Percentiles rank a stretch among this genome's conserved stretches.
Evolutionary conservation across 2,113 vertebrate genomes (phyloP).

Genomic region (Ploceus nigricollis): DNA sequence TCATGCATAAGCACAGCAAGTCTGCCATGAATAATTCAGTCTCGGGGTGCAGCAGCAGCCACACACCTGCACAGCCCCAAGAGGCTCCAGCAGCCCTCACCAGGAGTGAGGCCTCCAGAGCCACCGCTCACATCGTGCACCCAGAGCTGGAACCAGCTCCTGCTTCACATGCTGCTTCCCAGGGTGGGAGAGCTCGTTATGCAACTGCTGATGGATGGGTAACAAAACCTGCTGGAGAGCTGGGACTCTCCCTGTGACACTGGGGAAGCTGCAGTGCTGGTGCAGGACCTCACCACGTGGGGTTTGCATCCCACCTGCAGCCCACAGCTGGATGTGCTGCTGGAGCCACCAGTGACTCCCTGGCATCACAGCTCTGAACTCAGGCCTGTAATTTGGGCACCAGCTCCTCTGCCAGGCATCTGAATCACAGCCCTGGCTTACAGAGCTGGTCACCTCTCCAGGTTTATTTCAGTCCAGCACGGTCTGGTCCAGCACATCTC

Average conservation of each 20-base stretch:
- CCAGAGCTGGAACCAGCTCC: neutral
- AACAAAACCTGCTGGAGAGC: neutral
- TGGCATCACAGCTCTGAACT: neutral
- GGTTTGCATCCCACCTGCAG: neutral
- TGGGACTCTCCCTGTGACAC: rapidly evolving
- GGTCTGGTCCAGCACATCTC: neutral
- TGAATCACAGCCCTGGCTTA: neutral
- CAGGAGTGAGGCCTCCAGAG: rapidly evolving
- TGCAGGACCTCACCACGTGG: rapidly evolving
- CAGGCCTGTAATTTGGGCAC: neutral
- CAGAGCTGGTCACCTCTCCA: neutral
- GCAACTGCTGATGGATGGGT: neutral
- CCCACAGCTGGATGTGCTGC: neutral
- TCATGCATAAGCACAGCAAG: neutral
- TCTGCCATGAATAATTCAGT: neutral
- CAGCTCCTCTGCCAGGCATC: neutral
- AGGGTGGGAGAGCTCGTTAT: neutral
- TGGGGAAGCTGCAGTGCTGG: rapidly evolving
- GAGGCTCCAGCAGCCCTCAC: neutral
- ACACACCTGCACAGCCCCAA: neutral
- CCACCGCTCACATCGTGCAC: rapidly evolving
- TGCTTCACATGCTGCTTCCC: neutral
- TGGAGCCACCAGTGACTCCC: neutral
- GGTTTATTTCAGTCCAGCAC: neutral
- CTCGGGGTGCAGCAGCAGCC: neutral